Conservation (phyloP, 35 echinoderm and acorn worm species). For the Nesometra sesokonis region DNA sequence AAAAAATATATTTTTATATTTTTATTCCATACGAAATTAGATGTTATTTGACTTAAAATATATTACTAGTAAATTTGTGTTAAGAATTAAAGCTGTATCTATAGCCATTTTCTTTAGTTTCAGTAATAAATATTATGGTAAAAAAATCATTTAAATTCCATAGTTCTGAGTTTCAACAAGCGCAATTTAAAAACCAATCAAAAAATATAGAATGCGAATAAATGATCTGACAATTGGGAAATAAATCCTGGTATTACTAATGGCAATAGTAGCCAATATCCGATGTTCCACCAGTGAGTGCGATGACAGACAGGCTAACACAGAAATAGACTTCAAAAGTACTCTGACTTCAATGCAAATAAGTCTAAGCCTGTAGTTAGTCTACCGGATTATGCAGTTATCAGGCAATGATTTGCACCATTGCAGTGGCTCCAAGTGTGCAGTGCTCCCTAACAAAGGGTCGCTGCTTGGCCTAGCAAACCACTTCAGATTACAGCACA, state of each 20-base stretch:
- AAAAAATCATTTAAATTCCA: too few relatives aligned
- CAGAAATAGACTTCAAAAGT: neutral
- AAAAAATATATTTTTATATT: too few relatives aligned
- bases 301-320: neutral
- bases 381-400: neutral
- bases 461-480: too few relatives aligned
- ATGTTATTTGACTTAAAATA: too few relatives aligned
- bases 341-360: neutral
- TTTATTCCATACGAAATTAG: too few relatives aligned
- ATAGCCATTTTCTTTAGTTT: too few relatives aligned
- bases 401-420: neutral
- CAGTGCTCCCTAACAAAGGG: neutral
- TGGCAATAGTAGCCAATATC: neutral
- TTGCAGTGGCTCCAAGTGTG: neutral
- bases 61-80: too few relatives aligned
- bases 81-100: too few relatives aligned
- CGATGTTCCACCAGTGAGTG: neutral
- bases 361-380: neutral
- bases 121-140: too few relatives aligned
- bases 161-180: neutral
- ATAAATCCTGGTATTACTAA: neutral
- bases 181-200: neutral
- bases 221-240: neutral
- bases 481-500: too few relatives aligned
- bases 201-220: neutral